Base-by-base conservation (phyloP, 2,888 invertebrate genomes). In the Thelaira solivaga region DNA sequence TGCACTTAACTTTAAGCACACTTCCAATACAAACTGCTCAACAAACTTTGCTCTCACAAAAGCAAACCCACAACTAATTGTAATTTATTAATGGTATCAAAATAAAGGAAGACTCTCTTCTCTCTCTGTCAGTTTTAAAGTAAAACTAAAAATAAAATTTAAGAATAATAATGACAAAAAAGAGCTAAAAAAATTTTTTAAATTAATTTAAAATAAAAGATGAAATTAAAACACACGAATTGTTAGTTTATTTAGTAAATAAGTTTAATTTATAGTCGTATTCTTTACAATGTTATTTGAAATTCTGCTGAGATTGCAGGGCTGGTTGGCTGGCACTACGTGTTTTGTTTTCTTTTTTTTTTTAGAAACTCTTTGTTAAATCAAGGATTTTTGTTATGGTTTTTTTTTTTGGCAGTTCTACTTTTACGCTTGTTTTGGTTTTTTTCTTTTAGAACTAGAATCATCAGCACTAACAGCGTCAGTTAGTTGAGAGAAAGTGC, bases 41-140 rank as follows among this genome's bases (percentile, higher is more conserved):
- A 29, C n/a, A 29, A 49, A 41, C 7, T 13, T 41, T 8, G 20
- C 8, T 43, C 5, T 10, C 7, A 16, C n/a, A 62, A 11, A 24
- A 45, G 31, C 36, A 2, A 53, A n/a, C 39, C n/a, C 3, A 29
- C 2, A 39, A 20, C 36, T 34, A 69, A 26, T 74, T 51, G 45
- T 55, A 49, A 74, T 78, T 74, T 71, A 78, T 74, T 65, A 74
- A 65, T 61, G 41, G 10, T 71, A 78, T 78, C 41, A 53, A 47
- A n/a, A n/a, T n/a, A n/a, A 51, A 16, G 31, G 18, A 65, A 53
- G 39, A 61, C 59, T 36, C 45, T 47, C n/a, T n/a, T n/a, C n/a
- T n/a, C n/a, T n/a, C n/a, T n/a, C n/a, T 26, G 24, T 31, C 53
- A 8, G 43, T 22, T 18, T 36, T 6, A 31, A 68, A 18, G 22